These are phyloP conservation scores for Geothlypis trichas DNA, from an alignment of 2,113 vertebrate species.

Conservation along the genomic window DNA sequence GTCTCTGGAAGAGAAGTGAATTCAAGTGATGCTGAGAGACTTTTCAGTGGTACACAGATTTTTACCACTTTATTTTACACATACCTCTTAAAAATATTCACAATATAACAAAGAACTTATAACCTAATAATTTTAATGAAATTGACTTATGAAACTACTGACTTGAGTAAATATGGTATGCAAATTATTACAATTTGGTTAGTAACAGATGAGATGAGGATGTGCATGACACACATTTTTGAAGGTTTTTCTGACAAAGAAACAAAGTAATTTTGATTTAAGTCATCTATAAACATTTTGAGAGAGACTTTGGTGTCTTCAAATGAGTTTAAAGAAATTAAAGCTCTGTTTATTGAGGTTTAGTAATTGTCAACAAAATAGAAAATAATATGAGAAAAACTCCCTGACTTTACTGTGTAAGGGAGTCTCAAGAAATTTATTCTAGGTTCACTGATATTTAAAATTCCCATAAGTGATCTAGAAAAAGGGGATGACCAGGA, in stretches of 20 bases:
- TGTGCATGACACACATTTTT: fast-evolving
- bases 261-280: background rate
- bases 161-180: background rate
- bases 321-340: background rate
- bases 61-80: background rate
- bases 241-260: background rate
- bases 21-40: background rate
- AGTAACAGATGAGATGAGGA: background rate
- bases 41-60: background rate
- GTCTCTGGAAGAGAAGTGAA: background rate
- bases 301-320: background rate
- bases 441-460: background rate
- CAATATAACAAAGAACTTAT: background rate
- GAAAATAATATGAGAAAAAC: background rate
- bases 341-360: background rate
- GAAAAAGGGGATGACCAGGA: background rate
- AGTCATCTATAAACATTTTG: background rate
- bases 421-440: background rate
- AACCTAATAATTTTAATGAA: background rate
- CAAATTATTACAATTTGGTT: background rate
- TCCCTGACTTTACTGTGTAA: background rate
- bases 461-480: background rate
- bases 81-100: background rate
- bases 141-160: background rate
- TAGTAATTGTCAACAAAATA: background rate